Conservation (phyloP, 2,888 invertebrate species). For the Sinhomidia bicolor region DNA sequence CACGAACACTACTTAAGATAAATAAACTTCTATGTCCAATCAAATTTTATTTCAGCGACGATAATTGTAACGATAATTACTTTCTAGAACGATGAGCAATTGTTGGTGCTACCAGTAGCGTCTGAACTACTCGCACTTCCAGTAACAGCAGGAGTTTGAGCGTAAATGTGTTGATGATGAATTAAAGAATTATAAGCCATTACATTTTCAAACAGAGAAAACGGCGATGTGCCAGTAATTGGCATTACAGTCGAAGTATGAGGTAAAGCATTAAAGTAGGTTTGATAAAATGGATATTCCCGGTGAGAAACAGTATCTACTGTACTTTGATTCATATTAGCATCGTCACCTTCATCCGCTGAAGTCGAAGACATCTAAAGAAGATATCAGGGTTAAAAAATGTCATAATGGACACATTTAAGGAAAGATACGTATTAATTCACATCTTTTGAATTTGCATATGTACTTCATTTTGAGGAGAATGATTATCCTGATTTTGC, state of each 20-base stretch:
- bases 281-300: background rate
- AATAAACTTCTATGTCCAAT: too few relatives aligned
- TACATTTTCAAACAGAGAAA: constrained; percentile 18
- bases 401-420: too few relatives aligned
- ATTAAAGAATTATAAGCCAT: constrained; percentile 28
- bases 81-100: background rate
- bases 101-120: background rate
- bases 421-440: background rate
- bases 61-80: background rate
- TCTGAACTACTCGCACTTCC: background rate
- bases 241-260: background rate
- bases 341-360: background rate
- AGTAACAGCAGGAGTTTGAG: background rate
- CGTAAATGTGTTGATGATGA: constrained; percentile 25
- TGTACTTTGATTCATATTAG: background rate
- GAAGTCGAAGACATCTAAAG: background rate
- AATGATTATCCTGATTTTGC: background rate
- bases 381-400: background rate
- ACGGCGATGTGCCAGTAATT: background rate
- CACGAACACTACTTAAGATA: too few relatives aligned
- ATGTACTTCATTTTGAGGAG: background rate
- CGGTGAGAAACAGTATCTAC: background rate
- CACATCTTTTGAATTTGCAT: too few relatives aligned
- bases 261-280: background rate
- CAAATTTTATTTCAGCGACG: too few relatives aligned